Evolutionary conservation across 2,888 invertebrate genomes (phyloP).

Genomic region (Ethmia dodecea): DNA sequence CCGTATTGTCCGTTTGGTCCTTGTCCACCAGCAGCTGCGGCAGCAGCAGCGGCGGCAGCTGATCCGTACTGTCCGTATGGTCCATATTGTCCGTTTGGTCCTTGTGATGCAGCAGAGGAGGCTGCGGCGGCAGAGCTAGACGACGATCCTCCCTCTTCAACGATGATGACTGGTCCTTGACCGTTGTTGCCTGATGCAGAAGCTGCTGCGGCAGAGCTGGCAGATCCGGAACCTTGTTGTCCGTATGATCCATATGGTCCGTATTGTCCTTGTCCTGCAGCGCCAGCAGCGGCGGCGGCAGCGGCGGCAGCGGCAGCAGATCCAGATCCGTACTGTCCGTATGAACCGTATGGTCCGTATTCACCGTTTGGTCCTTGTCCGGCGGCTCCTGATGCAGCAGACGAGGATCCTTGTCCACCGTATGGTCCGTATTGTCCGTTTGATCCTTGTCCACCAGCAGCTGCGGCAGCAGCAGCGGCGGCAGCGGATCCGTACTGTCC

Average conservation of each 20-base stretch:
- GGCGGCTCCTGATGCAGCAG: slow-evolving; percentile 1
- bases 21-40: slow-evolving; percentile 12
- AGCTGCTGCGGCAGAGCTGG: background rate
- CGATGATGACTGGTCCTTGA: background rate
- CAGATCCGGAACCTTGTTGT: background rate
- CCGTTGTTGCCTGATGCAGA: slow-evolving; percentile 3
- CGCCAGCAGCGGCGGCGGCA: background rate
- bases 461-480: too few relatives aligned
- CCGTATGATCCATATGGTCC: slow-evolving; percentile 8
- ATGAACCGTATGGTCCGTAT: slow-evolving; percentile 1
- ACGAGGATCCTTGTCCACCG: background rate
- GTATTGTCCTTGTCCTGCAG: background rate
- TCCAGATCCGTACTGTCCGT: background rate
- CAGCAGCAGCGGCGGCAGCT: slow-evolving; percentile 7
- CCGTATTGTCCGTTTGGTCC: slow-evolving; percentile 6
- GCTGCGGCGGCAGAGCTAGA: slow-evolving; percentile 2
- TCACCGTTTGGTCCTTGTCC: slow-evolving; percentile 10
- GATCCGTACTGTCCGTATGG: slow-evolving; percentile 1
- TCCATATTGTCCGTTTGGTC: slow-evolving; percentile 1
- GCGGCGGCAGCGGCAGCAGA: slow-evolving; percentile 2
- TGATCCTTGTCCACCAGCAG: slow-evolving; percentile 1
- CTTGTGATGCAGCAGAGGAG: background rate
- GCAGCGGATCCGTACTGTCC: too few relatives aligned
- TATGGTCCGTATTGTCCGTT: background rate
- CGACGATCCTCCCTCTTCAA: background rate